Evolutionary conservation across 2,113 vertebrate species (phyloP), one percentile per base, ranked within the genome.

Genomic region (Nannobrachium achirus): DNA sequence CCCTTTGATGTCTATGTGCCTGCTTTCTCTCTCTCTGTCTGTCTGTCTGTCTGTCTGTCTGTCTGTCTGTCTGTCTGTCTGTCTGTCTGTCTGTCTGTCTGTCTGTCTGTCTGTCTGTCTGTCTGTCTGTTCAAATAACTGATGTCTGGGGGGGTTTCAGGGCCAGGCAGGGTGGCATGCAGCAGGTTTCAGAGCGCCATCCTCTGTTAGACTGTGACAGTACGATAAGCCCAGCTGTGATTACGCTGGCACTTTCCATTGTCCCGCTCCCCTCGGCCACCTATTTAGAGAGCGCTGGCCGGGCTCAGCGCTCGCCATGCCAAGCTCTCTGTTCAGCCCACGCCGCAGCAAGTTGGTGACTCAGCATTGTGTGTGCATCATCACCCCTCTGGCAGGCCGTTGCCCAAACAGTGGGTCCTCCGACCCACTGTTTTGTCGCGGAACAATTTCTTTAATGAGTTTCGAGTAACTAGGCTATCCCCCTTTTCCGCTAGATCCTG

Each of bases 231-330:
- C 84, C 66, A 68, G 80, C 71, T 66, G 74, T 88, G 89, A 91
- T 91, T 86, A 90, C 71, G 55, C 42, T 38, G 53, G 88, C 89
- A 78, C 70, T 92, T 92, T 89, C 84, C 73, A 74, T 91, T 92
- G 84, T 90, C 67, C 42, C 3, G 10, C 5, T 8, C 53, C 39
- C 19, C 40, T 66, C 58, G 42, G 51, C 40, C 10, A 44, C 73
- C 58, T 45, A 76, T 85, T 88, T 18, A 56, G 71, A 13, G 45
- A 16, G n/a, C n/a, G 20, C 40, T 57, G 53, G 10, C 55, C 38
- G 33, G 78, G 80, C 72, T 79, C 61, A 51, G 68, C 7, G 56
- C n/a, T n/a, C n/a, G n/a, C n/a, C n/a, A n/a, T n/a, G n/a, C n/a
- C n/a, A 1, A 25, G 25, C 25, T 33, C 25, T 33, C 25, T 33